Evolutionary conservation across 2,888 invertebrate genomes (phyloP), one percentile per base, ranked within the genome.

Genomic region (Phragmatobia fuliginosa): DNA sequence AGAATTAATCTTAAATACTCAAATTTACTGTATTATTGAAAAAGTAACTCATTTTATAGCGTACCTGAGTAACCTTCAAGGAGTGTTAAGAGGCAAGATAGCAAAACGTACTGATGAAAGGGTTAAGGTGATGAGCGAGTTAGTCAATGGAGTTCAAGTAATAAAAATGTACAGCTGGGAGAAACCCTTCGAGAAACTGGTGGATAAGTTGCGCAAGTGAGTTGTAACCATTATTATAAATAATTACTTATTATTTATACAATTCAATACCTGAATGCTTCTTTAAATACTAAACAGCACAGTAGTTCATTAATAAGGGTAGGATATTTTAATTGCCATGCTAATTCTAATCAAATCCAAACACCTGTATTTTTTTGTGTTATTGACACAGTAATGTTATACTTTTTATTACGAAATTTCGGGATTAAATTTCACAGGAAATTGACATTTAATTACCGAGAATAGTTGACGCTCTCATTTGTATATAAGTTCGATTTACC

Each of bases 91-190:
- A 80, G 94, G 95, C 21, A 96, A 96, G 85, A 97, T 97, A 25
- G 97, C 97, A 0, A 92, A 94, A 69, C 94, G 96, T 70, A 97
- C 97, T 0, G 98, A 98, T 85, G 96, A 97, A 86, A 94, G 98
- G 75, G 96, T 98, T 21, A 96, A 97, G 72, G 94, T 97, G 18
- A 98, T 98, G 97, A 97, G 97, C 80, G 98, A 98, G 91, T 96
- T 98, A 68, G 96, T 98, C 10, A 95, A 95, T 73, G 98, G 97
- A 0, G 97, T 98, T 81, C 96, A 97, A 83, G 97, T 98, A 1
- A 97, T 98, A 80, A 98, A 98, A 93, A 98, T 98, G 97, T 98
- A 98, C 83, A 97, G 97, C 1, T 98, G 98, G 97, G 98, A 98
- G 85, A 96, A 96, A 76, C 97, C 97, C 0, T 98, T 98, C 83